phyloP scores from a whole-genome alignment of 2,113 vertebrate species.

The Sinocyclocheilus maitianheensis region DNA sequence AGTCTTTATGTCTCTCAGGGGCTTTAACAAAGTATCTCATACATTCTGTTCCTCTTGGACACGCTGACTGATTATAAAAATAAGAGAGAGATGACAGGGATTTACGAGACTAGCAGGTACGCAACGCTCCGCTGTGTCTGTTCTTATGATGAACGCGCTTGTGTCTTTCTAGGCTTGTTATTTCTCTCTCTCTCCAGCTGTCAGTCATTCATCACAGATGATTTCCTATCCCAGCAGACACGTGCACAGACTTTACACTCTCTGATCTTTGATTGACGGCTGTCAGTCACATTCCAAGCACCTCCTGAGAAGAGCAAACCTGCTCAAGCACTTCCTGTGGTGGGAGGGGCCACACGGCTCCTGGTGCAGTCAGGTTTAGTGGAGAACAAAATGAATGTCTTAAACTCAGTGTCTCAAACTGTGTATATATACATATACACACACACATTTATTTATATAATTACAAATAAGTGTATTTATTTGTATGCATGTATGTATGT shows the following conservation, averaged over 20 bases:
- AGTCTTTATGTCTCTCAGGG: conserved; percentile 26
- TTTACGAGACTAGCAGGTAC: not conserved
- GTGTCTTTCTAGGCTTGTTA: not conserved
- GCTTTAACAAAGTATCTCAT: not conserved
- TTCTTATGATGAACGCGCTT: conserved; percentile 4
- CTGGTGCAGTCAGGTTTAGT: conserved; percentile 78
- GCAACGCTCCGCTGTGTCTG: not conserved
- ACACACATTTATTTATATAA: too few species aligned
- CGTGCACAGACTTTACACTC: not conserved
- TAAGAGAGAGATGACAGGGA: conserved; percentile 20
- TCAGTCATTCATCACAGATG: conserved; percentile 8
- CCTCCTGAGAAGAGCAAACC: conserved; percentile 90
- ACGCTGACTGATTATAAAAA: not conserved
- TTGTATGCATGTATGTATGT: too few species aligned
- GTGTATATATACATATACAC: not conserved
- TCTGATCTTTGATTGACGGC: conserved; percentile 26
- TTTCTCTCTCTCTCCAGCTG: conserved; percentile 4
- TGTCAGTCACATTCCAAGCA: conserved; percentile 81
- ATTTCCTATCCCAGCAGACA: conserved; percentile 24
- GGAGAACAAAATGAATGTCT: not conserved
- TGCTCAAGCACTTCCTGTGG: conserved; percentile 82
- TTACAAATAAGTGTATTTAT: too few species aligned
- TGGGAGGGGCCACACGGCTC: conserved; percentile 74
- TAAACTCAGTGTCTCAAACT: not conserved
- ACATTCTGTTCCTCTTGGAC: conserved; percentile 36